Evolutionary conservation across 1,140 invertebrate species (phyloP).

Genomic region (Bactericera cockerelli): DNA sequence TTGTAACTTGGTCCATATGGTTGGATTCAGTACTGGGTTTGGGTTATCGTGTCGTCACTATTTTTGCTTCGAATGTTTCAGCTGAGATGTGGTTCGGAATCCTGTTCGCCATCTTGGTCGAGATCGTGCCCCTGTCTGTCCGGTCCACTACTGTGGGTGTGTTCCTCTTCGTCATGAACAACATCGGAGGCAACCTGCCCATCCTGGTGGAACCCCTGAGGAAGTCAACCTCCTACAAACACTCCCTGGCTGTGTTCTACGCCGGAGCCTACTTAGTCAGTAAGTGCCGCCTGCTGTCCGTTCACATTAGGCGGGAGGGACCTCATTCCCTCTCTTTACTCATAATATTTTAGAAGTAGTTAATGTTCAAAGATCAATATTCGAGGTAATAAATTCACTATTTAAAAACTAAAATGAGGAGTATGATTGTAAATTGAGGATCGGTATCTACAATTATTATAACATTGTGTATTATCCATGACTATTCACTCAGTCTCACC

Average conservation of each 20-base stretch:
- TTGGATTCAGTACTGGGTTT: too few relatives aligned
- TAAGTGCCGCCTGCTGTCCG: constrained; percentile 43
- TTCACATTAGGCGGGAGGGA: not conserved
- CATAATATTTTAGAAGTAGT: not conserved
- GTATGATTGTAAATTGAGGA: not conserved
- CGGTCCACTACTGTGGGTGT: constrained; percentile 69
- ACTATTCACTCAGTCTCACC: too few relatives aligned
- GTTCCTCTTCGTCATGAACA: constrained; percentile 82
- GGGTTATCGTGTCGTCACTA: too few relatives aligned
- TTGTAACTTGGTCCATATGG: too few relatives aligned
- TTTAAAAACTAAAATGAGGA: not conserved
- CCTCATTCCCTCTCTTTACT: not conserved
- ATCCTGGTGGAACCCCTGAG: constrained; percentile 72
- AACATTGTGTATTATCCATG: too few relatives aligned
- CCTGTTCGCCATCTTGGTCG: constrained; percentile 72
- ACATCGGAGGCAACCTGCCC: constrained; percentile 79
- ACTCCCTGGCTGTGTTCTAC: constrained; percentile 70
- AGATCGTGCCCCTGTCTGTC: constrained; percentile 63
- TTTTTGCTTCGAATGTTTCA: constrained; percentile 29
- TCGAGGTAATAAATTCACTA: not conserved
- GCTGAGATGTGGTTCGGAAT: constrained; percentile 90
- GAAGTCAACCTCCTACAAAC: constrained; percentile 59
- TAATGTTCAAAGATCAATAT: not conserved
- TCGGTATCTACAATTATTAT: too few relatives aligned
- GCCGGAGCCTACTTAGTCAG: constrained; percentile 70